Conservation (phyloP, 2,888 invertebrate genomes). For the Ochlodes sylvanus region DNA sequence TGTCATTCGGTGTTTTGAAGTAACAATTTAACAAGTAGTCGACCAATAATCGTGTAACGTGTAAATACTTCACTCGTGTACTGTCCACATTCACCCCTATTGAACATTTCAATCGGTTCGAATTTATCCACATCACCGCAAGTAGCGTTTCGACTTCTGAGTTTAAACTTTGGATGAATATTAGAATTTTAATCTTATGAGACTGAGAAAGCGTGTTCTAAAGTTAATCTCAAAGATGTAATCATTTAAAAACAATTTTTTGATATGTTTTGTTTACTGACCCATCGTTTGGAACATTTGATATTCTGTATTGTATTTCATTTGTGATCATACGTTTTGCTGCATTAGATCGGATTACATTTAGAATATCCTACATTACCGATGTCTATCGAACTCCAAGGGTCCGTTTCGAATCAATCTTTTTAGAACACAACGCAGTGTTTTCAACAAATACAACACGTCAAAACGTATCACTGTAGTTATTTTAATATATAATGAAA, state of each 20-base stretch:
- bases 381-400: too few species aligned
- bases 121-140: slow-evolving; percentile 34
- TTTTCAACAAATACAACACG: too few species aligned
- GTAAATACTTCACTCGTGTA: slow-evolving; percentile 37
- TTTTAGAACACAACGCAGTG: too few species aligned
- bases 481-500: too few species aligned
- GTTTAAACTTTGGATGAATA: slow-evolving; percentile 52
- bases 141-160: slow-evolving; percentile 38
- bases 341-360: slow-evolving; percentile 13
- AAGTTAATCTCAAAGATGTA: slow-evolving; percentile 63
- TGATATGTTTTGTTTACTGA: slow-evolving; percentile 46
- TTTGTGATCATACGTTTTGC: slow-evolving; percentile 20
- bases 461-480: too few species aligned
- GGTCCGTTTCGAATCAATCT: not conserved
- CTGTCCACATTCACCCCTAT: slow-evolving; percentile 14
- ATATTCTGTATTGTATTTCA: slow-evolving; percentile 38
- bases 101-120: slow-evolving; percentile 28
- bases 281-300: slow-evolving; percentile 43
- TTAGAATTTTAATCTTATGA: slow-evolving; percentile 78
- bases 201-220: slow-evolving; percentile 82
- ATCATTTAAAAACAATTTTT: slow-evolving; percentile 48
- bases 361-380: not conserved
- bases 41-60: slow-evolving; percentile 55
- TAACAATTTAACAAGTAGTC: slow-evolving; percentile 56
- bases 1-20: slow-evolving; percentile 70